Conservation (phyloP, 35 echinoderm and acorn worm species). For the Patiria miniata region DNA sequence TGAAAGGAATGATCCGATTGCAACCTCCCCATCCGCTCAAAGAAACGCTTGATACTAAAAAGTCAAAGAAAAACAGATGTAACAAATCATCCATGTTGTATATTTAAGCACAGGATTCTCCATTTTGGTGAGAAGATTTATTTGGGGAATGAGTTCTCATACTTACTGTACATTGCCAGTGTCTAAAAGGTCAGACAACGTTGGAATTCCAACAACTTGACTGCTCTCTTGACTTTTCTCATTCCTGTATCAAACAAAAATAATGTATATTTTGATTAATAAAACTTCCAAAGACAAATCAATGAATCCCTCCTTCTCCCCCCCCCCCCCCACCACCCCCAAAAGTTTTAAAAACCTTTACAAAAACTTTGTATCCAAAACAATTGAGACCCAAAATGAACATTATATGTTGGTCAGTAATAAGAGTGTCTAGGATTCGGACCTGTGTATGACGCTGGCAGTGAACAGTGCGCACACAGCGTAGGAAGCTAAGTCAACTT, state of each 20-base stretch:
- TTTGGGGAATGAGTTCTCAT: background rate
- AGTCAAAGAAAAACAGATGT: background rate
- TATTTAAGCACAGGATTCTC: background rate
- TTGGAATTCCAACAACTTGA: background rate
- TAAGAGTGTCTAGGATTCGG: background rate
- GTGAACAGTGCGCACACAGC: background rate
- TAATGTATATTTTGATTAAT: background rate
- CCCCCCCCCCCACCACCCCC: background rate
- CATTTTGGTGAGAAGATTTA: background rate
- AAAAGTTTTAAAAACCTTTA: background rate
- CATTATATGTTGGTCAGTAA: background rate
- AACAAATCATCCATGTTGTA: background rate
- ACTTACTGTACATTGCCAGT: background rate
- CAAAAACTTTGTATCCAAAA: background rate
- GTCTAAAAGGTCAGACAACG: background rate
- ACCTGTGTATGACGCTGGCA: constrained; percentile 6
- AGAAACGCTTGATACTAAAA: constrained; percentile 67
- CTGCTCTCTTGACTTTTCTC: background rate
- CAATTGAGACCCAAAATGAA: too few species aligned
- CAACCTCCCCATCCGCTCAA: constrained; percentile 63
- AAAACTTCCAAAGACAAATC: too few species aligned
- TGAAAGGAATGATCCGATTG: constrained; percentile 37
- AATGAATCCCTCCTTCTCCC: background rate
- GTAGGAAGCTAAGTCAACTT: background rate
- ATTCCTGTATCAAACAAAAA: background rate